These are phyloP conservation scores for Coelogynopora nodosa DNA, from an alignment of 2,888 invertebrate genomes.

Conservation along the genomic window DNA sequence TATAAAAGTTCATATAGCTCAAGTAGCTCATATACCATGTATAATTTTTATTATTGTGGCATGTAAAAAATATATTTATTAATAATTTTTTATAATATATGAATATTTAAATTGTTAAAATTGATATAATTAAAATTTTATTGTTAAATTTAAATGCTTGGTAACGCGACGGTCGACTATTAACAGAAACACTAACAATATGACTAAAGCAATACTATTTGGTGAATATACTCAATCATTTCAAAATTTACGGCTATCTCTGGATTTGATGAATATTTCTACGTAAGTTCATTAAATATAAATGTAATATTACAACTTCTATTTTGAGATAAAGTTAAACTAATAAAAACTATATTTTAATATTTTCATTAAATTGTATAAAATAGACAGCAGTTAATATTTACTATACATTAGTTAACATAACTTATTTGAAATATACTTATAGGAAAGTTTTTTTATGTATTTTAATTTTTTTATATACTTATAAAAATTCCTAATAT, in stretches of 20 bases:
- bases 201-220: background rate
- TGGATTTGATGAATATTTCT: background rate
- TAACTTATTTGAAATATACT: background rate
- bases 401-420: background rate
- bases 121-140: too few species aligned
- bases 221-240: background rate
- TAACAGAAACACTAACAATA: too few species aligned
- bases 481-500: too few species aligned
- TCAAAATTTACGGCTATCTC: background rate
- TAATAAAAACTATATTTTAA: too few species aligned
- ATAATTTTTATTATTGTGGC: too few species aligned
- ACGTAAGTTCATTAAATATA: background rate
- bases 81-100: too few species aligned
- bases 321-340: background rate
- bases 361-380: background rate
- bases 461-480: background rate
- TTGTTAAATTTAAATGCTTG: too few species aligned
- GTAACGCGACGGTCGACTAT: too few species aligned
- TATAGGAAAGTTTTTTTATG: background rate
- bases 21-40: too few species aligned
- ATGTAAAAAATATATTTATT: too few species aligned
- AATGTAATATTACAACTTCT: background rate
- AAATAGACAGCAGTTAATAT: background rate
- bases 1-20: too few species aligned
- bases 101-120: too few species aligned